Evolutionary conservation across 1,140 invertebrate genomes (phyloP), one percentile per base, ranked within the genome.

Genomic region (Psix sp.): DNA sequence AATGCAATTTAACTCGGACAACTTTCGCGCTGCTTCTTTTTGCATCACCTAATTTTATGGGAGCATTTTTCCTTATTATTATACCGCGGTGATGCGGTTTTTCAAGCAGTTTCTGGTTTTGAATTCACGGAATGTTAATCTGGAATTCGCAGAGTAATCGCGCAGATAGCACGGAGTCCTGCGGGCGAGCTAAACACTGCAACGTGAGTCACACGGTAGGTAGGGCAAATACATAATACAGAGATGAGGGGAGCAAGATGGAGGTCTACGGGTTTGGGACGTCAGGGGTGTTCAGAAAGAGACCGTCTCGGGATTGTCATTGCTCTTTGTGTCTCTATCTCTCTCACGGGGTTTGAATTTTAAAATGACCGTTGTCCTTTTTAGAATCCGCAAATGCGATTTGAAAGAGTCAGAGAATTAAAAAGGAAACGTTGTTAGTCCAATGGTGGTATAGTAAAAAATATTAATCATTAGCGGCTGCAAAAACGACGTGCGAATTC

Each of bases 101-200:
- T 70, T 66, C 52, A 75, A 67, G 65, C 52, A 68, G 39, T 68
- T 66, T 29, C 43, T 54, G 48, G 59, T 70, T 70, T 75, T 70
- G 73, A 75, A 70, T 70, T 70, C 66, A 54, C 57, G 73, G 59
- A 70, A 75, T 75, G 65, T 75, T 70, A 70, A 59, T 65, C 52
- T 57, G 65, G 65, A 65, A 75, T 70, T 70, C 43, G 51, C 62
- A 66, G 62, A 67, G 62, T 74, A 74, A 70, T 75, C 59, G 65
- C 26, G 51, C 49, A 63, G 46, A 74, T 68, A 65, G 72, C 59
- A 42, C 51, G 54, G 46, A 75, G 63, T 63, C 72, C 65, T 60
- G 59, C 65, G 72, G 65, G 72, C 51, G 60, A 52, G 57, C 56
- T 67, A 66, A 63, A 59, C 42, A 62, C 18, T 62, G 52, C 52